A percentile compares a stretch with the other conserved stretches of the same genome.
Conservation (phyloP, 37 sponge, comb jelly and placozoan species). For the Sycon ciliatum region DNA sequence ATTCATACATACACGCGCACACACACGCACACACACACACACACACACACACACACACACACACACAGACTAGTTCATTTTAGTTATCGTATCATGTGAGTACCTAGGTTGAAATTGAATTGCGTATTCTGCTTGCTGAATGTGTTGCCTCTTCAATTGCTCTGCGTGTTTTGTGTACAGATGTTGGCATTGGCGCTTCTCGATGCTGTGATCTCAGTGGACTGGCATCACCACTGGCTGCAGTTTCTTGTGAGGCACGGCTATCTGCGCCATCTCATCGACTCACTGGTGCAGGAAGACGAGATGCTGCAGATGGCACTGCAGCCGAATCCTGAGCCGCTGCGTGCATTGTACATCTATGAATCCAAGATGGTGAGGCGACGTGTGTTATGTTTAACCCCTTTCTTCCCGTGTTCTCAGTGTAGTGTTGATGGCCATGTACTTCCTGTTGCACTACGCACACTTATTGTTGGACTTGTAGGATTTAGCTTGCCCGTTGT, state of each 20-base stretch:
- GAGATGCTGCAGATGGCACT: slow-evolving; percentile 55
- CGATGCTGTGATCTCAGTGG: slow-evolving; percentile 52
- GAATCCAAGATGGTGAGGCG: slow-evolving; percentile 83
- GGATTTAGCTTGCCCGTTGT: too few species aligned
- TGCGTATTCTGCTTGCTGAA: too few species aligned
- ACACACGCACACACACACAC: not conserved
- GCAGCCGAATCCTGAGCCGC: slow-evolving; percentile 49
- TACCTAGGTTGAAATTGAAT: too few species aligned
- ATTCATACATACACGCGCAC: not conserved
- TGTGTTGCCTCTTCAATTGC: too few species aligned
- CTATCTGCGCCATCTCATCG: slow-evolving; percentile 55
- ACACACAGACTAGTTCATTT: not conserved
- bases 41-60: slow-evolving; percentile 28
- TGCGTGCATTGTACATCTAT: slow-evolving; percentile 71
- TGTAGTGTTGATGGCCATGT: not conserved
- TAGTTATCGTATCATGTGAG: not conserved
- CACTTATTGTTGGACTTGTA: too few species aligned
- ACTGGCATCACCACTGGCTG: slow-evolving; percentile 62
- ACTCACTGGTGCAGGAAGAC: slow-evolving; percentile 70
- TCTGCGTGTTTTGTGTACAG: slow-evolving; percentile 35
- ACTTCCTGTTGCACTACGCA: too few species aligned
- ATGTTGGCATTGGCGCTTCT: slow-evolving; percentile 81
- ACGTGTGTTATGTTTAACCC: too few species aligned
- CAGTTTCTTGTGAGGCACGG: slow-evolving; percentile 50
- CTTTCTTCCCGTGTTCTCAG: too few species aligned